Base-by-base conservation (phyloP, 2,888 invertebrate species). In the Byasa hedistus region DNA sequence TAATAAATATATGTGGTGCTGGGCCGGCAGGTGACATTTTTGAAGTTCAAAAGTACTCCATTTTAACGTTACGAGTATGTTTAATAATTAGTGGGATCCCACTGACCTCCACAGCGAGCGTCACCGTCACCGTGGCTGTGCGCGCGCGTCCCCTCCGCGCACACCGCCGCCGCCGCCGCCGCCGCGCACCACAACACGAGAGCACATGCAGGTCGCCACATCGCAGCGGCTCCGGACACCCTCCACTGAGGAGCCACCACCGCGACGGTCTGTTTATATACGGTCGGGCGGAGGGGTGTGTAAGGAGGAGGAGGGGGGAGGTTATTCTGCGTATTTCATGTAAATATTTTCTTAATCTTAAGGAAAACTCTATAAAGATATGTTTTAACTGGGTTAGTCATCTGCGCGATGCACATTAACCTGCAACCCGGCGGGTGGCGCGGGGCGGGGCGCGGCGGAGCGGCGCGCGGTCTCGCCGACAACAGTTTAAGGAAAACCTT, bases 71-170 rank as follows among this genome's bases (percentile, higher is more conserved):
- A 8, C n/a, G n/a, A 51, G 4, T n/a, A 10, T n/a, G 51, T 21
- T 51, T 51, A 51, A 7, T 51, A 10, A 12, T 39, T 51, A 21
- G 21, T 15, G 15, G 17, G 15, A 1, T 15, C 32, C 52, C 32
- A 61, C 61, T 55, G 61, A 62, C 55, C 55, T 62, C 36, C 44
- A 17, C 54, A 23, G 36, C n/a, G n/a, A 27, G 52, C 21, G 21
- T 3, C 5, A 24, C 17, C n/a, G 19, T 65, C 55, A 52, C 39
- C 64, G 15, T 23, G 48, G 4, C 12, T 8, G 60, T 54, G 39
- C 23, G 22, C 57, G 61, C 27, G 22, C 52, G 54, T 59, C 59
- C 12, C 27, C n/a, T 1, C 44, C 62, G 24, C 21, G 61, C 56
- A 2, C 24, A n/a, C 27, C 19, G 21, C 22, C 24, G 66, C 52